These are phyloP conservation scores for Thereva nobilitata DNA, from an alignment of 2,888 invertebrate species.

Conservation along the genomic window DNA sequence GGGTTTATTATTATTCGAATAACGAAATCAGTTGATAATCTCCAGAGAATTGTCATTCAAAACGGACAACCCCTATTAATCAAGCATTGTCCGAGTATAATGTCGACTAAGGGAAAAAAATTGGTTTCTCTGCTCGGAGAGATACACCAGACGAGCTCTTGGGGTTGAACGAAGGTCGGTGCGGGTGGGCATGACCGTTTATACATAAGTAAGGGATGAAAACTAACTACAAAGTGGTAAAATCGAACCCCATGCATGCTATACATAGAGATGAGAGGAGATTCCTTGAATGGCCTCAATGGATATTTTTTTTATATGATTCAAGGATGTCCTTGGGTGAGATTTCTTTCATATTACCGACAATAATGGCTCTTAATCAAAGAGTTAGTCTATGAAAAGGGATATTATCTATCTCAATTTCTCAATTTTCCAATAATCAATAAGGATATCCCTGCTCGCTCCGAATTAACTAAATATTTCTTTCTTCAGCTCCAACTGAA, in stretches of 20 bases:
- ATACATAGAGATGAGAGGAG: background rate
- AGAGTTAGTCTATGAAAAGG: no score
- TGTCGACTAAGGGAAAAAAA: conserved; percentile 38
- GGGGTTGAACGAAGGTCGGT: conserved; percentile 12
- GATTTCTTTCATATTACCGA: no score
- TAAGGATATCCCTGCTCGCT: no score
- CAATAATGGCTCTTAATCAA: no score
- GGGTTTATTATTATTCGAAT: conserved; percentile 43
- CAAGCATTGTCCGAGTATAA: conserved; percentile 44
- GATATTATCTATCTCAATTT: no score
- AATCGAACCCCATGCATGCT: conserved; percentile 18
- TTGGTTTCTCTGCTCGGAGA: conserved; percentile 31
- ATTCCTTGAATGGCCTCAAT: background rate
- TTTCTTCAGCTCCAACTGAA: background rate
- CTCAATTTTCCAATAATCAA: no score
- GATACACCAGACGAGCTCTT: conserved; percentile 15
- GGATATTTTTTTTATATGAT: no score
- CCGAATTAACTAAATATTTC: no score
- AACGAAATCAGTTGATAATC: conserved; percentile 44
- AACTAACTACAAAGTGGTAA: conserved; percentile 21
- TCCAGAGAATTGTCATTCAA: conserved; percentile 45
- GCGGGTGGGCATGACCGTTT: conserved; percentile 15
- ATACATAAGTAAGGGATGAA: conserved; percentile 15
- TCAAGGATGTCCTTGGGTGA: no score
- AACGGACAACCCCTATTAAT: conserved; percentile 45